These are phyloP conservation scores for Sycobia sp. DNA, from an alignment of 1,140 invertebrate genomes.

Conservation along the genomic window DNA sequence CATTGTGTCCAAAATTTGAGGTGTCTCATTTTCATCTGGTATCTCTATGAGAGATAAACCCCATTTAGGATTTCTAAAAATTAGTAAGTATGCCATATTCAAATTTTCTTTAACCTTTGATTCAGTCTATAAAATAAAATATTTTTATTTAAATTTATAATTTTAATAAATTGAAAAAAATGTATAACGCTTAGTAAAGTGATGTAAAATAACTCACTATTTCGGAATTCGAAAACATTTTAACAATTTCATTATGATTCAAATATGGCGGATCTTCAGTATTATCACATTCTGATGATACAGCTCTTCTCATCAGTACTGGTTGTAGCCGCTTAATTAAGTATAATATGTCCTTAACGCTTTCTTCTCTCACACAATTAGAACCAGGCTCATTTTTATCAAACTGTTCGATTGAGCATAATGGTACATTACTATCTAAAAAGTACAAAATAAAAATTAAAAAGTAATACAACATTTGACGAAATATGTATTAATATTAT, in stretches of 20 bases:
- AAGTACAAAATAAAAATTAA: conserved; percentile 38
- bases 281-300: conserved; percentile 67
- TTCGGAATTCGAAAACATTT: conserved; percentile 47
- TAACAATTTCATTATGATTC: conserved; percentile 59
- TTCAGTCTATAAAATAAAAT: conserved; percentile 43
- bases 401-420: conserved; percentile 60
- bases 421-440: conserved; percentile 65
- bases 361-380: conserved; percentile 67
- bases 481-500: conserved; percentile 27
- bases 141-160: background rate
- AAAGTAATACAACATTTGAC: conserved; percentile 35
- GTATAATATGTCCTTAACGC: conserved; percentile 65
- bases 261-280: conserved; percentile 60
- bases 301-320: conserved; percentile 63
- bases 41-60: conserved; percentile 66
- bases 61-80: conserved; percentile 74
- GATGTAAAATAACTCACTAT: conserved; percentile 45
- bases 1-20: conserved; percentile 41
- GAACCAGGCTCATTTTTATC: conserved; percentile 60
- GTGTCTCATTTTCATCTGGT: conserved; percentile 46
- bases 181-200: conserved; percentile 5
- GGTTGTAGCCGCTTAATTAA: conserved; percentile 67
- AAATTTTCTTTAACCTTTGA: conserved; percentile 65
- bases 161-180: conserved; percentile 1
- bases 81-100: conserved; percentile 70